Percentiles rank a stretch among this genome's conserved stretches.
phyloP scores from a whole-genome alignment of 1,140 invertebrate species.

The Brachionus calyciflorus region DNA sequence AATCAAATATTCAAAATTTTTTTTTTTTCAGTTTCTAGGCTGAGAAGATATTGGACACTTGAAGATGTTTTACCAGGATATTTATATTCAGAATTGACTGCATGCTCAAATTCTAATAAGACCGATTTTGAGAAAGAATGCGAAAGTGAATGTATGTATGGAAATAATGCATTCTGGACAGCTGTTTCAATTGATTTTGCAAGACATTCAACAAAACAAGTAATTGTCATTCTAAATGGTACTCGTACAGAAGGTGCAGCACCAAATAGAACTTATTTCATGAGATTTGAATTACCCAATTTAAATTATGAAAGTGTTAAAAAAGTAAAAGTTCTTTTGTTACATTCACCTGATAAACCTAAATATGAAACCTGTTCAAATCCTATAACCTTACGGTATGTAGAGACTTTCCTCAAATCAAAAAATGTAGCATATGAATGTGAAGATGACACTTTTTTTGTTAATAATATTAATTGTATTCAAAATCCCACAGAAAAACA shows the following conservation, averaged over 20 bases:
- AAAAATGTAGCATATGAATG: background rate
- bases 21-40: background rate
- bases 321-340: slow-evolving; percentile 8
- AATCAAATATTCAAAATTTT: background rate
- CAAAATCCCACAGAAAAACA: background rate
- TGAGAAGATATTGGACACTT: slow-evolving; percentile 12
- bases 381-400: background rate
- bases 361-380: slow-evolving; percentile 5
- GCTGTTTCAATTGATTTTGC: slow-evolving; percentile 31
- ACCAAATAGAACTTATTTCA: background rate
- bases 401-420: background rate
- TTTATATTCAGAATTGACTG: background rate
- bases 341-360: background rate
- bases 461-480: background rate
- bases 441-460: slow-evolving; percentile 3
- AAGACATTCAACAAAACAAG: background rate
- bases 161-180: slow-evolving; percentile 26
- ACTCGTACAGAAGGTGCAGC: background rate
- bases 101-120: slow-evolving; percentile 3
- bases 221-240: slow-evolving; percentile 18
- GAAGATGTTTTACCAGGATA: slow-evolving; percentile 18
- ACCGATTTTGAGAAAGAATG: background rate
- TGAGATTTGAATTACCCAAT: background rate
- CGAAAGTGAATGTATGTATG: background rate
- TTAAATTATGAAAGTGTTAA: slow-evolving; percentile 6